Percentiles rank a stretch among this genome's conserved stretches.
phyloP scores from a whole-genome alignment of 2,113 vertebrate species.

The Stegastes partitus region DNA sequence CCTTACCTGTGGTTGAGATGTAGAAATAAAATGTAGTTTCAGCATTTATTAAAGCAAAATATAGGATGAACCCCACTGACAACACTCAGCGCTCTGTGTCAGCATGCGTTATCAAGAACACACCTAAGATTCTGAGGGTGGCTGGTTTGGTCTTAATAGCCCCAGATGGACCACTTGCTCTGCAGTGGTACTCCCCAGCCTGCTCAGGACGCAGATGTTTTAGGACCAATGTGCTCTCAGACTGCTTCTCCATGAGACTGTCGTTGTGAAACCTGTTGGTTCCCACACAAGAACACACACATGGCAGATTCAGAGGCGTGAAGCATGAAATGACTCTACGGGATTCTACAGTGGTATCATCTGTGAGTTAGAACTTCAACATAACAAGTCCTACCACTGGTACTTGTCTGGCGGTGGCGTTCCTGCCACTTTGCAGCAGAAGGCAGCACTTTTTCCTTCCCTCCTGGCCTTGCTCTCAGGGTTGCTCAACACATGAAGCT shows the following conservation, averaged over 20 bases:
- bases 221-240: conserved; percentile 89
- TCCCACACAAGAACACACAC: conserved; percentile 18
- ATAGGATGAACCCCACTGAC: neutral
- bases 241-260: conserved; percentile 88
- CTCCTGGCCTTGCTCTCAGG: conserved; percentile 89
- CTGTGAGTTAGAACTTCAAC: neutral
- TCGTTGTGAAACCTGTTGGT: conserved; percentile 93
- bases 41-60: neutral
- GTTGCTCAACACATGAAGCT: conserved; percentile 89
- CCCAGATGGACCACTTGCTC: conserved; percentile 90
- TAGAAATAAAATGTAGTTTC: conserved; percentile 31
- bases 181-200: conserved; percentile 93
- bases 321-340: neutral
- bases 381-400: conserved; percentile 87
- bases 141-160: conserved; percentile 89
- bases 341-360: too few species aligned
- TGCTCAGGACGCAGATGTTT: conserved; percentile 88
- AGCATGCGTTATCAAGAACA: conserved; percentile 43
- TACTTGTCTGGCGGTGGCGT: conserved; percentile 88
- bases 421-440: conserved; percentile 93
- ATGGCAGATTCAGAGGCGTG: neutral
- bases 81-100: neutral
- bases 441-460: conserved; percentile 88
- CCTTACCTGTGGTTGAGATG: conserved; percentile 82
- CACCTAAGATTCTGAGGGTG: conserved; percentile 90